phyloP scores from a whole-genome alignment of 53 echinoderm and acorn worm species.

The Astropecten irregularis region DNA sequence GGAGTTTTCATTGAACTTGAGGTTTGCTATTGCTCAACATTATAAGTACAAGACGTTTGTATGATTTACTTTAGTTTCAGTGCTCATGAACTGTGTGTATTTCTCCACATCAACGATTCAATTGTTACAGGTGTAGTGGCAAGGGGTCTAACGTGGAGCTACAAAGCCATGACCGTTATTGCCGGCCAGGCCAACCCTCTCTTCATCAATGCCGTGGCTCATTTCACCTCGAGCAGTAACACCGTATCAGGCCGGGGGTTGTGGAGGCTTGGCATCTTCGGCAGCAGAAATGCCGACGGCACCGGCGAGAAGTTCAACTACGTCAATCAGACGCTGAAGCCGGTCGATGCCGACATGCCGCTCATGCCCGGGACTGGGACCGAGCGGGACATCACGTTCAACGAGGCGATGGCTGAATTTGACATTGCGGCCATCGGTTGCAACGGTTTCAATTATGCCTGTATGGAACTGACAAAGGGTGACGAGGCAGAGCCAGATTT shows the following conservation, averaged over 20 bases:
- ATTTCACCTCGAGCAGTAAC: conserved; percentile 50
- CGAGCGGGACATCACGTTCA: conserved; percentile 37
- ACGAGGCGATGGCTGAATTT: conserved; percentile 64
- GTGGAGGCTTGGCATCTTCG: conserved; percentile 84
- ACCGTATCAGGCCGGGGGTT: conserved; percentile 77
- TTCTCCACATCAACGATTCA: no score
- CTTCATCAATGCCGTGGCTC: conserved; percentile 62
- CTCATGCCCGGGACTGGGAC: conserved; percentile 5
- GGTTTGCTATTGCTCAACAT: no score
- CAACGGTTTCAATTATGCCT: conserved; percentile 77
- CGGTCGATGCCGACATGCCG: conserved; percentile 51
- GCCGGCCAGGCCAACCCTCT: conserved; percentile 82
- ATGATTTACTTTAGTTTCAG: no score
- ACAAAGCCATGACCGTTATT: conserved; percentile 70
- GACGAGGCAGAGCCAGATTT: conserved; percentile 77
- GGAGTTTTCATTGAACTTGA: no score
- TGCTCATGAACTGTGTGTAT: no score
- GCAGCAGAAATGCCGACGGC: conserved; percentile 67
- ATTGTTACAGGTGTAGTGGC: conserved; percentile 70
- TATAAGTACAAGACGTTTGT: no score
- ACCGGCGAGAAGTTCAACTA: conserved; percentile 76
- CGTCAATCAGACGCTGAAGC: conserved; percentile 71
- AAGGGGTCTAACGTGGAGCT: conserved; percentile 74
- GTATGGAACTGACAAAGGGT: conserved; percentile 86
- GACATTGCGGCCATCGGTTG: conserved; percentile 91